Evolutionary conservation across 2,113 vertebrate genomes (phyloP).

Genomic region (Colinus virginianus): DNA sequence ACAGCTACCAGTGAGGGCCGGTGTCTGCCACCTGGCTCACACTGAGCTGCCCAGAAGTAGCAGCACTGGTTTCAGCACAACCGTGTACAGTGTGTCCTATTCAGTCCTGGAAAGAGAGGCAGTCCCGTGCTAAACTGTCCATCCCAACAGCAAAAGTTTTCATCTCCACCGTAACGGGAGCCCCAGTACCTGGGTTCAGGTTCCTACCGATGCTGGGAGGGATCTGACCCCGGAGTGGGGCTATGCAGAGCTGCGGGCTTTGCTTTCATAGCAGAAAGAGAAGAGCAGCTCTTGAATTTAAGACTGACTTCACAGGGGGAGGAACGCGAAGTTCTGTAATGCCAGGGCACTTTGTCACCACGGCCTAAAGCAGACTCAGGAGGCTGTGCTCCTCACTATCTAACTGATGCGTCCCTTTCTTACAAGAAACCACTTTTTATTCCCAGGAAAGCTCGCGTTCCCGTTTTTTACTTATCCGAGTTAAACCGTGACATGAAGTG

Average conservation of each 20-base stretch:
- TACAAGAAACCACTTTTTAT: not conserved
- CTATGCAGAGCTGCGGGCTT: not conserved
- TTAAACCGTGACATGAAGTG: not conserved
- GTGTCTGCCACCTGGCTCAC: not conserved
- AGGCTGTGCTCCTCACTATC: not conserved
- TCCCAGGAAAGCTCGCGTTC: not conserved
- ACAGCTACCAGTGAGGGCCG: not conserved
- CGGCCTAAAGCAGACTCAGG: not conserved
- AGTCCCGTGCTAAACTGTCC: not conserved
- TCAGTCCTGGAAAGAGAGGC: fast-evolving
- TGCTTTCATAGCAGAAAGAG: not conserved
- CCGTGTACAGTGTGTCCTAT: not conserved
- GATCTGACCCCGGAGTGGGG: too few relatives aligned
- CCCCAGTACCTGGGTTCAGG: fast-evolving
- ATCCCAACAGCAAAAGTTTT: not conserved
- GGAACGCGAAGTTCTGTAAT: not conserved
- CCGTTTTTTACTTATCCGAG: not conserved
- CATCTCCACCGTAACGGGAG: not conserved
- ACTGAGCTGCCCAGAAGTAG: not conserved
- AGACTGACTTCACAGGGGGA: not conserved
- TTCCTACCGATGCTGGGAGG: not conserved
- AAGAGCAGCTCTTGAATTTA: not conserved
- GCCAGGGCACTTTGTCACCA: not conserved
- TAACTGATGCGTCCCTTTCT: not conserved
- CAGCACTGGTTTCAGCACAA: not conserved